phyloP scores from a whole-genome alignment of 2,888 invertebrate species.

The Drosophila algonquin region DNA sequence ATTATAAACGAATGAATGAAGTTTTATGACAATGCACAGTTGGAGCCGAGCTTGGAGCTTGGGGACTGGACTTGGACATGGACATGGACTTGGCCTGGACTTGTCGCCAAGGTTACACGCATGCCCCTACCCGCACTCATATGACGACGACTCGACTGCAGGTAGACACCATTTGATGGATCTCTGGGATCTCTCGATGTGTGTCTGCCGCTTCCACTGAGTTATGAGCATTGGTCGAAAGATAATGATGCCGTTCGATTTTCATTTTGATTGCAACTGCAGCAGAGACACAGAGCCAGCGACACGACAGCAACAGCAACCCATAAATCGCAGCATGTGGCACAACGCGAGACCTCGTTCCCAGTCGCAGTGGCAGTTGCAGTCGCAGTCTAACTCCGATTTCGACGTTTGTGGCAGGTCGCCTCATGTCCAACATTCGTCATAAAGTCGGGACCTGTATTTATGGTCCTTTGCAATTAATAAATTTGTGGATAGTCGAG shows the following conservation, averaged over 20 bases:
- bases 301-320: conserved; percentile 7
- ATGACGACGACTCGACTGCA: conserved; percentile 2
- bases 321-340: conserved; percentile 52
- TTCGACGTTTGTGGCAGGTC: no score
- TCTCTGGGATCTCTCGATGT: background rate
- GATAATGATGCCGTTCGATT: conserved; percentile 67
- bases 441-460: conserved; percentile 74
- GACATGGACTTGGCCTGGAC: conserved; percentile 19
- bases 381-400: background rate
- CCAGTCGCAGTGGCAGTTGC: no score
- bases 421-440: conserved; percentile 62
- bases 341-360: background rate
- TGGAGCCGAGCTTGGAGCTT: conserved; percentile 15
- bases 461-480: conserved; percentile 80
- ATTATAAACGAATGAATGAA: conserved; percentile 81
- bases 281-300: conserved; percentile 2
- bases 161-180: conserved; percentile 11
- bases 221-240: conserved; percentile 75
- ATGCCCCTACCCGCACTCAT: no score
- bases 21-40: conserved; percentile 68
- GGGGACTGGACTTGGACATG: conserved; percentile 10
- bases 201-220: conserved; percentile 38
- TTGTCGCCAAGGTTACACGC: background rate
- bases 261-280: conserved; percentile 29
- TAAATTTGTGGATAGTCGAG: conserved; percentile 78